Evolutionary conservation across 2,888 invertebrate species (phyloP), one percentile per base, ranked within the genome.

Genomic region (Archips xylosteana): DNA sequence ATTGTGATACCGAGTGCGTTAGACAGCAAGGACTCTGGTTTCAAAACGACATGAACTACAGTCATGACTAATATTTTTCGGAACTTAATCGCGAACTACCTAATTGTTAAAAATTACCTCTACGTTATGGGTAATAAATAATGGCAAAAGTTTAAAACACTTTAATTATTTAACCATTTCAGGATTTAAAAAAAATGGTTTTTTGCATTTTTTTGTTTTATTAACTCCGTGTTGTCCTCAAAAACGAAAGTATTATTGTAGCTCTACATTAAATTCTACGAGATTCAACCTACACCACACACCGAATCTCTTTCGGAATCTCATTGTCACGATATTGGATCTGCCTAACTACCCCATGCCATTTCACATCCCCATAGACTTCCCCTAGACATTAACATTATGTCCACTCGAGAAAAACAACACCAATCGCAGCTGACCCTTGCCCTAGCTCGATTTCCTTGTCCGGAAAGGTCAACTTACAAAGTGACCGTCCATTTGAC

Each of bases 401-500:
- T 23, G 63, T 73, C 67, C 67, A 72, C 62, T 57, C 34, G 32
- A 32, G 32, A 15, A 45, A 62, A 62, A 64, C 54, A 39, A 32
- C 51, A 15, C 73, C 69, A 74, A 59, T 34, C 3, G n/a, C 4
- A 15, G 3, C 32, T 64, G 68, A 63, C 63, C 59, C 60, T 62
- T n/a, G 32, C 34, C 5, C 15, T 49, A 49, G 9, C 13, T 23
- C 0, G 45, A 36, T 10, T 68, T 10, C 15, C 23, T 49, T 8
- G 15, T n/a, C 10, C 10, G 60, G 60, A 59, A 6, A 66, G 75
- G 32, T 70, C 78, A 71, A 47, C 10, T 36, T 71, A 67, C 2
- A 59, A 61, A 9, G 65, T 39, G 73, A 75, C 65, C 9, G 23
- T 23, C 75, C 70, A 47, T 77, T 77, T 76, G 71, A 76, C 70